A percentile compares a stretch with the other conserved stretches of the same genome.
Conservation (phyloP, 2,113 vertebrate species). For the Entomyzon cyanotis region DNA sequence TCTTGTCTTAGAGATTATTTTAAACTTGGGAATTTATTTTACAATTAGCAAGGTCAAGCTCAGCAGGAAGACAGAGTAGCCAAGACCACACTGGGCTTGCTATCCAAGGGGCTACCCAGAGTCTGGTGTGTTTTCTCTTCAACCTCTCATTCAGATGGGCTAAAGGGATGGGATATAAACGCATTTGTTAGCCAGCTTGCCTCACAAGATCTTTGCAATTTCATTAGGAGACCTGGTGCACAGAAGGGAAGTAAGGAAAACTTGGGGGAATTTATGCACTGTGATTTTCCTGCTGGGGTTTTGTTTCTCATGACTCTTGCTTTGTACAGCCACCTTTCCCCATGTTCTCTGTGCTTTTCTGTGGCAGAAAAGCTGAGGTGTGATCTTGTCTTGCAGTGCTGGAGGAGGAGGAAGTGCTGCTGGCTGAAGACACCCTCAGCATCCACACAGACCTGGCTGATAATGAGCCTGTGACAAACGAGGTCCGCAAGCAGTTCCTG, state of each 20-base stretch:
- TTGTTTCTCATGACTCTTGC: neutral
- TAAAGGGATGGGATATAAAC: neutral
- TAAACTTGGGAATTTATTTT: neutral
- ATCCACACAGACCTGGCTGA: slow-evolving; percentile 88
- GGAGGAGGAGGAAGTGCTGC: slow-evolving; percentile 79
- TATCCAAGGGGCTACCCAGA: neutral
- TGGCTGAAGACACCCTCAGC: slow-evolving; percentile 88
- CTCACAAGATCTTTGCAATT: neutral
- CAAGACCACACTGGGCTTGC: neutral
- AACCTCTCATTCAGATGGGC: neutral
- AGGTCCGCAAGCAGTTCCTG: slow-evolving; percentile 87
- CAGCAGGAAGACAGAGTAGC: neutral
- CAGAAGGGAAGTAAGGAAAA: neutral
- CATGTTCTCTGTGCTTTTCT: neutral
- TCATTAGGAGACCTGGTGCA: neutral
- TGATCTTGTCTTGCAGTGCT: slow-evolving; percentile 46
- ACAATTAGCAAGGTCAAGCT: neutral
- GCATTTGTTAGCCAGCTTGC: neutral
- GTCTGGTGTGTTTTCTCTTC: neutral
- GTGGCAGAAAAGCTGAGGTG: neutral
- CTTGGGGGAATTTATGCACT: neutral
- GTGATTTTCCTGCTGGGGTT: neutral
- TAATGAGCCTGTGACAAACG: slow-evolving; percentile 79
- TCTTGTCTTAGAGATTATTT: neutral
- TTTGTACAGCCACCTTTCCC: neutral